phyloP scores from a whole-genome alignment of 2,797 vertebrate genomes.

The Periparus ater region DNA sequence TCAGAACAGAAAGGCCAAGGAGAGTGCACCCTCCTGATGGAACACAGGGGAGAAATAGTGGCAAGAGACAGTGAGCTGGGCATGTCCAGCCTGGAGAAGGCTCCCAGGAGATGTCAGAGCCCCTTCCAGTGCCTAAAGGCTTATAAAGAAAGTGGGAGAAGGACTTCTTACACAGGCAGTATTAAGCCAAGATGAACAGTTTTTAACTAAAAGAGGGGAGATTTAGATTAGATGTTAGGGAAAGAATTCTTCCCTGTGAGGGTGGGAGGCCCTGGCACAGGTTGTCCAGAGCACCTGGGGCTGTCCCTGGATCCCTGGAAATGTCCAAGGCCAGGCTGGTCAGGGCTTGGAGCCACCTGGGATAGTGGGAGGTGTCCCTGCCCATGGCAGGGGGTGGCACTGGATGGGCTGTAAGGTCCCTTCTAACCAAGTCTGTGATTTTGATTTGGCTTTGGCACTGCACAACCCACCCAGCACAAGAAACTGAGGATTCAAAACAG shows the following conservation, averaged over 20 bases:
- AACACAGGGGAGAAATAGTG: background rate
- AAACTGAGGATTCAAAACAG: background rate
- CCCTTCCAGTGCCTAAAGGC: background rate
- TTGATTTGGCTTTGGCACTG: background rate
- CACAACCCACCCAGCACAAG: background rate
- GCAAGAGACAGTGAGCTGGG: background rate
- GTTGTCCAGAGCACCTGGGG: background rate
- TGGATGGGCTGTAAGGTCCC: no score
- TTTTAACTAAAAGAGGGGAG: background rate
- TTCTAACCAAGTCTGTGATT: no score
- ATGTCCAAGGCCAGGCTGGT: background rate
- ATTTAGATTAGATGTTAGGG: background rate
- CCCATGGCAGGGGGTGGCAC: no score
- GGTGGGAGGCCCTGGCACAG: background rate
- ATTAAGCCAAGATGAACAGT: background rate
- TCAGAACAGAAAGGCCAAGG: background rate
- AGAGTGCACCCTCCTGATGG: background rate
- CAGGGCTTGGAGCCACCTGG: accelerated
- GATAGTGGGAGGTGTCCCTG: background rate
- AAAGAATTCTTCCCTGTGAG: background rate
- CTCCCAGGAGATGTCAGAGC: background rate
- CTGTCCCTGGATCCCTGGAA: background rate
- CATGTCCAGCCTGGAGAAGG: background rate
- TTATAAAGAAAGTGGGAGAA: background rate
- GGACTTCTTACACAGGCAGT: background rate